These are phyloP conservation scores for Cheilosia vernalis DNA, from an alignment of 2,888 invertebrate species.

Conservation along the genomic window DNA sequence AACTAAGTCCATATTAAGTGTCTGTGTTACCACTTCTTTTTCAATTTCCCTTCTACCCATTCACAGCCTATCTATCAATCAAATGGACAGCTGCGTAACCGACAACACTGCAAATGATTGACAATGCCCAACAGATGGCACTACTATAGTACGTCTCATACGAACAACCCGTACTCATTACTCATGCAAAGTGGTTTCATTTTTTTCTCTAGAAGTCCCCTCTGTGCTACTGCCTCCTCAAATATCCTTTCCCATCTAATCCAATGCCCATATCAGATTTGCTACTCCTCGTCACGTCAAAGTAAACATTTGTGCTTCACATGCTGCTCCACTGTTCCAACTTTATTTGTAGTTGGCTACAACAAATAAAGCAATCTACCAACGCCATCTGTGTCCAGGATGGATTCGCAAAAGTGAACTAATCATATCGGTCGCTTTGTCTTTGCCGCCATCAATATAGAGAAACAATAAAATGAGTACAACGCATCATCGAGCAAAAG, in stretches of 20 bases:
- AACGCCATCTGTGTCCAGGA: conserved; percentile 52
- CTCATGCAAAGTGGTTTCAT: conserved; percentile 5
- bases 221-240: neutral
- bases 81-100: neutral
- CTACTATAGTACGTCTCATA: neutral
- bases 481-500: conserved; percentile 44
- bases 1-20: no score
- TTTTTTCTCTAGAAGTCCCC: conserved; percentile 1
- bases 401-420: conserved; percentile 32
- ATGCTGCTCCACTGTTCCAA: conserved; percentile 14
- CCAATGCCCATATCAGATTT: conserved; percentile 6
- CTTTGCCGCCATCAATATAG: conserved; percentile 23
- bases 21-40: no score
- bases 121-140: conserved; percentile 16
- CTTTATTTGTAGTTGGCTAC: neutral
- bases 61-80: neutral
- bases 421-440: conserved; percentile 24
- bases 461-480: conserved; percentile 55
- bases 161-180: conserved; percentile 5
- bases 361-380: conserved; percentile 51
- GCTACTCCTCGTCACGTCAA: conserved; percentile 37
- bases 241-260: conserved; percentile 32
- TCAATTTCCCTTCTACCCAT: no score
- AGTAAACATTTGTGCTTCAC: conserved; percentile 33
- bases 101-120: neutral